Percentiles rank a stretch among this genome's conserved stretches.
Conservation (phyloP, 2,888 invertebrate genomes). For the Cacoxenus indagator region DNA sequence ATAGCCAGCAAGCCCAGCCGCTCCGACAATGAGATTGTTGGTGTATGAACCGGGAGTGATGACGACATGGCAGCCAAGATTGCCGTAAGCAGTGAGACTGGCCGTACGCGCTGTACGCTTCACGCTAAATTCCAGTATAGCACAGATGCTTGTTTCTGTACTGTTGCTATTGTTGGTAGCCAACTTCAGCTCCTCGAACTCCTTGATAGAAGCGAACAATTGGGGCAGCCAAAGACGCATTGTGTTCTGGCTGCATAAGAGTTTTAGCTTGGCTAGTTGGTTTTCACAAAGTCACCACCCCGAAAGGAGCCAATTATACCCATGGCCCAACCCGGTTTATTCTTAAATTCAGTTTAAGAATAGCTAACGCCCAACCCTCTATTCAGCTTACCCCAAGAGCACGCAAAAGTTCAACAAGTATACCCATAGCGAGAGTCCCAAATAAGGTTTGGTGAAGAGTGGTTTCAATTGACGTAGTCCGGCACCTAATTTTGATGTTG, state of each 20-base stretch:
- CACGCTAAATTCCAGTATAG: slow-evolving; percentile 58
- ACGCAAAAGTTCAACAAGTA: slow-evolving; percentile 77
- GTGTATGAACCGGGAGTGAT: slow-evolving; percentile 76
- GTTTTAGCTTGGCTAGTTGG: not conserved
- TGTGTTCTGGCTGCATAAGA: slow-evolving; percentile 77
- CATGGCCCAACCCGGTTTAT: no score
- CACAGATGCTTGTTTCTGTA: slow-evolving; percentile 47
- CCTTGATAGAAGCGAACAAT: slow-evolving; percentile 79
- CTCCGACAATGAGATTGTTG: slow-evolving; percentile 78
- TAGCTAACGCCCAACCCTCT: no score
- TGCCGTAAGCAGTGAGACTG: slow-evolving; percentile 26
- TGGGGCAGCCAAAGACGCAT: slow-evolving; percentile 89
- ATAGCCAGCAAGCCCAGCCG: slow-evolving; percentile 76
- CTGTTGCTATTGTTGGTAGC: slow-evolving; percentile 6
- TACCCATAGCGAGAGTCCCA: slow-evolving; percentile 75
- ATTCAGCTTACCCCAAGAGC: slow-evolving; percentile 75
- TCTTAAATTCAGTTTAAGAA: no score
- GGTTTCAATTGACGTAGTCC: slow-evolving; percentile 77
- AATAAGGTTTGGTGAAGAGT: slow-evolving; percentile 76
- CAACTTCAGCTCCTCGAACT: slow-evolving; percentile 67
- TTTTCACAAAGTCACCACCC: not conserved
- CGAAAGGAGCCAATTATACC: no score
- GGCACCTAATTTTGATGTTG: slow-evolving; percentile 67
- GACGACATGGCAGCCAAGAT: slow-evolving; percentile 51
- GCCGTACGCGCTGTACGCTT: slow-evolving; percentile 48